Conservation (phyloP, 2,888 invertebrate species). For the Trichopoda pennipes region DNA sequence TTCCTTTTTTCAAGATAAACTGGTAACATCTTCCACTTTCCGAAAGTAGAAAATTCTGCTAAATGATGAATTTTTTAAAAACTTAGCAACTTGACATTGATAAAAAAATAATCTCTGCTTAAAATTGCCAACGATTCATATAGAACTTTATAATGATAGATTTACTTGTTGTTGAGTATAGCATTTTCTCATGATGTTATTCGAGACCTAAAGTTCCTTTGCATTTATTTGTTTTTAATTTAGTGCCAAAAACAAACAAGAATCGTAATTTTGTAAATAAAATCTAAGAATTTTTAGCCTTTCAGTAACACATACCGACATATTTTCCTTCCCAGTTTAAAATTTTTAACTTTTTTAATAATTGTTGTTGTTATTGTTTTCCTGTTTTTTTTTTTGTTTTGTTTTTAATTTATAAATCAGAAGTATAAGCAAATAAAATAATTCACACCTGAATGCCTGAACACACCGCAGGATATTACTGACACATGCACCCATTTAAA, state of each 20-base stretch:
- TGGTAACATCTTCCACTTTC: too few relatives aligned
- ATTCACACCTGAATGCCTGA: slow-evolving; percentile 61
- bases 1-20: too few relatives aligned
- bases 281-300: slow-evolving; percentile 4
- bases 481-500: slow-evolving; percentile 22
- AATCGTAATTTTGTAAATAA: slow-evolving; percentile 63
- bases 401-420: slow-evolving; percentile 60
- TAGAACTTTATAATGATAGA: too few relatives aligned
- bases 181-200: background rate
- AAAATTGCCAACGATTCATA: too few relatives aligned
- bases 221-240: slow-evolving; percentile 14
- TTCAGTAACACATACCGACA: slow-evolving; percentile 52
- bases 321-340: background rate
- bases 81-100: too few relatives aligned
- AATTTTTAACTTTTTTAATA: slow-evolving; percentile 11
- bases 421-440: slow-evolving; percentile 64
- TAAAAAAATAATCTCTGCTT: too few relatives aligned
- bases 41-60: too few relatives aligned
- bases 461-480: slow-evolving; percentile 67
- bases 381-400: too few relatives aligned
- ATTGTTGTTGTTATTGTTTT: background rate
- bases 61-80: too few relatives aligned
- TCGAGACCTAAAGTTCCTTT: background rate
- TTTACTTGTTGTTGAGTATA: too few relatives aligned
- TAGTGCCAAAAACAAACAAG: slow-evolving; percentile 16